Evolutionary conservation across 2,888 invertebrate species (phyloP), one percentile per base, ranked within the genome.

Genomic region (Formica aserva): DNA sequence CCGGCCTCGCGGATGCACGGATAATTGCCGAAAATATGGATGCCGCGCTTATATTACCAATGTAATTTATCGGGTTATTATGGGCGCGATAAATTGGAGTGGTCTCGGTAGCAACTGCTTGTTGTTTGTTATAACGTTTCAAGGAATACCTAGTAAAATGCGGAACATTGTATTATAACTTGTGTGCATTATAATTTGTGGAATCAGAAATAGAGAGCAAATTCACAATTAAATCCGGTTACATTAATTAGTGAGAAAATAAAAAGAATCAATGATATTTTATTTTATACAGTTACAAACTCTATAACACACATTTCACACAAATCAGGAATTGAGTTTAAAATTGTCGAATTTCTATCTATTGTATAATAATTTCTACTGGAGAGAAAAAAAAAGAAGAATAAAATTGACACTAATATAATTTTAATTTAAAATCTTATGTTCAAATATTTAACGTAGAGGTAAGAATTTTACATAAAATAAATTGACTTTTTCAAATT

Each of bases 21-120:
- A 72, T 80, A 80, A 80, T 80, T 80, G 72, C 72, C 72, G 72
- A 80, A 80, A 80, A 80, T 80, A 80, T 32, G 72, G 72, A 41
- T 45, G 72, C 72, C 41, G 22, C 72, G 18, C 32, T 80, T 72
- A 45, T 60, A 72, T 80, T 80, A 32, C 78, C 72, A 32, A 60
- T 60, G 72, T 38, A 60, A 80, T 80, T 80, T 80, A 60, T 45
- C 41, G 32, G 35, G 78, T 80, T 80, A 80, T 80, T 80, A 80
- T 55, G 71, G 72, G 72, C 78, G 32, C 57, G 72, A 35, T 57
- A 72, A 80, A 80, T 60, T 72, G 60, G 78, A 80, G 78, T 18
- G 60, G 72, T 22, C 32, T 41, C 41, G 18, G 13, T 76, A 52
- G 26, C 52, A 67, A 26, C 38, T 57, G 60, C 41, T 45, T 69